Conservation (phyloP, 1,140 invertebrate species). For the Pogonomyrmex barbatus region DNA sequence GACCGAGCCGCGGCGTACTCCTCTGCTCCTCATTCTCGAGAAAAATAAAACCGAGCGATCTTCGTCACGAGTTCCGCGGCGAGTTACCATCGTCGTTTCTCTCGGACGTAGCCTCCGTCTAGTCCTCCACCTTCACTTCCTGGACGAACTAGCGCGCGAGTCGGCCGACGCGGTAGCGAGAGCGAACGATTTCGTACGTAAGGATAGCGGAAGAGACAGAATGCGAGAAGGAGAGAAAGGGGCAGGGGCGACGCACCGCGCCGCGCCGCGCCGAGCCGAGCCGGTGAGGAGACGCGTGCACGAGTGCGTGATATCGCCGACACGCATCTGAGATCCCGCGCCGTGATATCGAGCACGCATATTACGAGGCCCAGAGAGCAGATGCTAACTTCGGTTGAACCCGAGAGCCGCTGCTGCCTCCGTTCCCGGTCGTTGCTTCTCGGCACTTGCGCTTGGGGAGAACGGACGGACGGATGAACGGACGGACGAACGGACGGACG, state of each 20-base stretch:
- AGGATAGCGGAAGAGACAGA: constrained; percentile 40
- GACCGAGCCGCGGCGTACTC: constrained; percentile 1
- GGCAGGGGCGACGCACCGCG: neutral
- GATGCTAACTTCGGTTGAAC: constrained; percentile 84
- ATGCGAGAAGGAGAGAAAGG: neutral
- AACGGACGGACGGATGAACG: constrained; percentile 58
- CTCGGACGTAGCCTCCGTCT: constrained; percentile 40
- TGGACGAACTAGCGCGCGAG: constrained; percentile 64
- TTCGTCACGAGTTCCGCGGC: constrained; percentile 8
- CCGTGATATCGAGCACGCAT: constrained; percentile 83
- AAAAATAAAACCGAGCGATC: constrained; percentile 21
- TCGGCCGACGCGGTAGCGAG: constrained; percentile 66
- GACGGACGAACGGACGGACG: constrained; percentile 45
- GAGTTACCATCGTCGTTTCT: neutral
- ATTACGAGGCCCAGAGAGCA: constrained; percentile 82
- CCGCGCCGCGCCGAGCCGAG: constrained; percentile 23
- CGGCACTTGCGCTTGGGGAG: constrained; percentile 44
- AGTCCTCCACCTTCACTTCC: constrained; percentile 40
- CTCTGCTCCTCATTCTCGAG: constrained; percentile 1
- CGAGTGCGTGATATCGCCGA: constrained; percentile 84
- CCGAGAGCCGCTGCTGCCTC: constrained; percentile 68
- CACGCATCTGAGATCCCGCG: constrained; percentile 83
- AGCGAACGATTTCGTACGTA: constrained; percentile 66
- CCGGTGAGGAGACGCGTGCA: constrained; percentile 73
- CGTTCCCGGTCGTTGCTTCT: constrained; percentile 75